Conservation (phyloP, 1,140 invertebrate species). For the Leptopilina clavipes region DNA sequence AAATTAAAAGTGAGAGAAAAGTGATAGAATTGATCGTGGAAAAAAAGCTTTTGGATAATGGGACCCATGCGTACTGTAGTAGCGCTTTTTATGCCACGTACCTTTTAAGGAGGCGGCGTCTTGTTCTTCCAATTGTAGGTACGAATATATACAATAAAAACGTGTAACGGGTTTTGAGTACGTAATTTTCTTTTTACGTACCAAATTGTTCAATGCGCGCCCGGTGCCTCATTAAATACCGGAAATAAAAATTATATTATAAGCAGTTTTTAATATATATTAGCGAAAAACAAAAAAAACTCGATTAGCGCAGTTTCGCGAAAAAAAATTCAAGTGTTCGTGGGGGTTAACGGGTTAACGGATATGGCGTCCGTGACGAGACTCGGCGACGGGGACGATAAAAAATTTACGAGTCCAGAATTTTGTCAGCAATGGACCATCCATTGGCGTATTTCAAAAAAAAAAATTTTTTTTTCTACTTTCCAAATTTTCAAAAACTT, state of each 20-base stretch:
- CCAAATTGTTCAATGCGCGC: conserved; percentile 14
- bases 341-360: conserved; percentile 14
- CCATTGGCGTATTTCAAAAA: too few species aligned
- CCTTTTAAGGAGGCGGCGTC: conserved; percentile 50
- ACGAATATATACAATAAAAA: conserved; percentile 29
- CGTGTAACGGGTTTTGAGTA: conserved; percentile 20
- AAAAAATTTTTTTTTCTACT: too few species aligned
- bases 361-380: conserved; percentile 6
- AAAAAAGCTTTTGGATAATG: conserved; percentile 58
- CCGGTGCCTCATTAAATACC: conserved; percentile 10
- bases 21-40: conserved; percentile 30
- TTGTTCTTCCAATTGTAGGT: conserved; percentile 58
- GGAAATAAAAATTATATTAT: conserved; percentile 23
- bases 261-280: conserved; percentile 20
- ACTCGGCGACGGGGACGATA: background rate
- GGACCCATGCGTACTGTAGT: conserved; percentile 62
- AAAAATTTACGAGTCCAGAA: background rate
- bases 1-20: background rate
- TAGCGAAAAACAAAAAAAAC: background rate
- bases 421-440: background rate
- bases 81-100: conserved; percentile 56
- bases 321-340: background rate
- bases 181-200: conserved; percentile 21
- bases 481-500: too few species aligned
- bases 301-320: conserved; percentile 20